Conservation (phyloP, 2,113 vertebrate species). For the Gnathonemus echidnorhynchus region DNA sequence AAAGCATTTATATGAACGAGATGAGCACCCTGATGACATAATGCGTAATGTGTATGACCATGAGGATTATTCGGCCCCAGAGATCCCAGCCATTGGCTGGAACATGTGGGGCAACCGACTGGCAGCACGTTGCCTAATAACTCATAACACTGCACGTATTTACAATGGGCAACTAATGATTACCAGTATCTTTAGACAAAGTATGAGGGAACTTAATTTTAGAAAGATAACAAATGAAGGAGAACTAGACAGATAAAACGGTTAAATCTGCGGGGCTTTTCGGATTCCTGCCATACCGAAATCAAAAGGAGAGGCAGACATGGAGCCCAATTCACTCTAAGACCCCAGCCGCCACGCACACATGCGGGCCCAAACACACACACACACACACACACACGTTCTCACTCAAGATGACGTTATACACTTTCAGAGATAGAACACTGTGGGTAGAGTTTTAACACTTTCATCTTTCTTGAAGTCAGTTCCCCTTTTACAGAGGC, state of each 20-base stretch:
- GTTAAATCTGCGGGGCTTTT: neutral
- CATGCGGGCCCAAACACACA: slow-evolving; percentile 4
- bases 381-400: neutral
- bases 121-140: neutral
- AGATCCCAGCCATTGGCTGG: neutral
- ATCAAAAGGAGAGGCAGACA: neutral
- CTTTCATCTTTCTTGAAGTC: neutral
- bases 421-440: neutral
- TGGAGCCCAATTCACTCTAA: neutral
- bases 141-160: neutral
- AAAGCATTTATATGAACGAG: neutral
- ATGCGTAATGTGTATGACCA: neutral
- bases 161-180: slow-evolving; percentile 5
- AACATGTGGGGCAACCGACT: neutral
- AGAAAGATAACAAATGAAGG: neutral
- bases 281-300: neutral
- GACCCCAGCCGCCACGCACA: neutral
- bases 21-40: neutral
- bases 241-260: neutral
- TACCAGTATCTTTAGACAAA: neutral
- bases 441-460: neutral
- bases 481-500: neutral
- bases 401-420: neutral
- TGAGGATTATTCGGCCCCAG: neutral
- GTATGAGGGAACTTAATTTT: neutral